Evolutionary conservation across 2,888 invertebrate species (phyloP), one percentile per base, ranked within the genome.

Genomic region (Cryptocheilus praepositus): DNA sequence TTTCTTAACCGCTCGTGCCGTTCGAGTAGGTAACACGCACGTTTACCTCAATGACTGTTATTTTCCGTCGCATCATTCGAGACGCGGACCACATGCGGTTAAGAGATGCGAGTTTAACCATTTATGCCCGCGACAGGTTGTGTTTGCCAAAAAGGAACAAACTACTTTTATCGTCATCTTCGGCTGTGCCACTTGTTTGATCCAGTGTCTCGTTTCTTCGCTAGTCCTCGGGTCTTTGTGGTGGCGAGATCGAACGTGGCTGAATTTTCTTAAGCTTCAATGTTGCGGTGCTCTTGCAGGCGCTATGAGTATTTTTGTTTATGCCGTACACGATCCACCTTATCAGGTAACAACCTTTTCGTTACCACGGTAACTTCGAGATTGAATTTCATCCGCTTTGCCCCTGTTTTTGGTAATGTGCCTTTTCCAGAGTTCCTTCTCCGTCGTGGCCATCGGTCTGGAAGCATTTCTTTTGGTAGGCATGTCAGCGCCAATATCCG

Each of bases 401-500:
- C 25, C 25, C 5, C 25, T 25, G 3, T 25, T 2, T 25, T 25
- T 5, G 25, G 5, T 25, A 25, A 25, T 25, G 5, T 25, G 25
- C 2, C 36, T 1, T 67, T 90, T 89, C 61, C 87, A 93, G 93
- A 90, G 90, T 79, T 91, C 91, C 76, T 92, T 91, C 80, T 90
- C 92, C 61, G 89, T 91, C 78, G 90, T 93, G 73, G 91, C 92
- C 79, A 92, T 92, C 77, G 90, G 91, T 64, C 87, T 93, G 79
- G 93, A 93, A 84, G 91, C 92, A 54, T 90, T 93, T 89, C 88
- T 94, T 82, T 91, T 94, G 84, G 89, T 93, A 15, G 93, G 92
- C 0, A 91, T 93, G 86, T 94, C 94, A 7, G 93, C 94, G 21
- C 92, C 94, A 72, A 91, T 94, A 69, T 94, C 94, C 49, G 93